A percentile compares a stretch with the other conserved stretches of the same genome.
phyloP scores from a whole-genome alignment of 2,113 vertebrate species.

The Cavia porcellus region DNA sequence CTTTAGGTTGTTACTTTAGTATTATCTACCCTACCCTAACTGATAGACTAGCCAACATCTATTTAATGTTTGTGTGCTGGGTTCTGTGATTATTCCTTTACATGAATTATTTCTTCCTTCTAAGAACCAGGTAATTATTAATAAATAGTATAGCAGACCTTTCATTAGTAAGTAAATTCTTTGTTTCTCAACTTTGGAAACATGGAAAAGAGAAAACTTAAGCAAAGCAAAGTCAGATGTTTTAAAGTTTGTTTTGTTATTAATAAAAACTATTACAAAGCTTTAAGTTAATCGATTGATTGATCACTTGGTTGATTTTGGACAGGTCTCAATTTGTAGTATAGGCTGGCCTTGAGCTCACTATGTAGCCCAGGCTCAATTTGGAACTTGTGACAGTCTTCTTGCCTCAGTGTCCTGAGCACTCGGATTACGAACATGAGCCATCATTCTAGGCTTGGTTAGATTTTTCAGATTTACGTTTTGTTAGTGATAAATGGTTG shows the following conservation, averaged over 20 bases:
- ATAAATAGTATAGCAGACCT: neutral
- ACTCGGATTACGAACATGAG: neutral
- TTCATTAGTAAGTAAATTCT: neutral
- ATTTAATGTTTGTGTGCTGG: neutral
- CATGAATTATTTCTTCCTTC: neutral
- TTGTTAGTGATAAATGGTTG: neutral
- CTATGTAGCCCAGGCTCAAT: neutral
- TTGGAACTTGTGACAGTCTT: neutral
- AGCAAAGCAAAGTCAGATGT: conserved; percentile 17
- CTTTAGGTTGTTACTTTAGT: neutral
- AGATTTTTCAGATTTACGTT: neutral
- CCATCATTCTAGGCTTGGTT: neutral
- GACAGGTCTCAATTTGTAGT: neutral
- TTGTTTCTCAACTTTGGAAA: conserved; percentile 8
- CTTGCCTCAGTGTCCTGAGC: neutral
- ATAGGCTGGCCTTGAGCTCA: neutral
- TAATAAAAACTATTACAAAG: conserved; percentile 45
- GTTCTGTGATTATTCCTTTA: neutral
- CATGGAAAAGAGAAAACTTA: neutral
- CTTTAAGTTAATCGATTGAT: neutral
- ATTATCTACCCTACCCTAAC: neutral
- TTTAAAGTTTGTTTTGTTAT: conserved; percentile 21
- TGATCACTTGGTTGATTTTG: neutral
- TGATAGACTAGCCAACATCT: neutral
- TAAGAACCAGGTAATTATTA: neutral